Evolutionary conservation across 2,113 vertebrate species (phyloP).

Genomic region (Lycocorax pyrrhopterus): DNA sequence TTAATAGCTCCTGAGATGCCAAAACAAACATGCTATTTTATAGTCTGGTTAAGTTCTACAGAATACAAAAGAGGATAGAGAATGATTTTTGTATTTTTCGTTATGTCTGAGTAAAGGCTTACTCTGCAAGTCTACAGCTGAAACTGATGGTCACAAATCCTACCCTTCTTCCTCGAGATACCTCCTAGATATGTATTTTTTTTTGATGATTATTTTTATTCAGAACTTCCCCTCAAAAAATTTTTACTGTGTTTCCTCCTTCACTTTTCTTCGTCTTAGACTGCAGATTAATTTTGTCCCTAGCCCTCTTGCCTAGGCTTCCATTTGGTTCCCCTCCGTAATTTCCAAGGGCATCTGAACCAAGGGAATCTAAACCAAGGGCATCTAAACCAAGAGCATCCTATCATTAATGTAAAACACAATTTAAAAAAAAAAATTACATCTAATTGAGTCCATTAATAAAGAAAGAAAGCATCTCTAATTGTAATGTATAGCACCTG

Average conservation of each 20-base stretch:
- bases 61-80: not conserved
- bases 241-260: not conserved
- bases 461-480: not conserved
- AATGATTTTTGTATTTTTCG: not conserved
- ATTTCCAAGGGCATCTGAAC: not conserved
- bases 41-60: not conserved
- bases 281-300: not conserved
- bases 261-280: not conserved
- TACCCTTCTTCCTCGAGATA: not conserved
- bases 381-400: not conserved
- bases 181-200: not conserved
- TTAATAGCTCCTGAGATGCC: not conserved
- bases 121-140: not conserved
- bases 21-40: not conserved
- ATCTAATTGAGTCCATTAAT: not conserved
- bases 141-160: not conserved
- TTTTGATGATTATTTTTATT: not conserved
- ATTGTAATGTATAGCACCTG: not conserved
- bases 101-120: not conserved
- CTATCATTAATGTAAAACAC: not conserved
- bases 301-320: not conserved
- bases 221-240: not conserved
- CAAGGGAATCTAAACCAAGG: not conserved
- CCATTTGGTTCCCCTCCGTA: not conserved
- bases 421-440: not conserved